These are phyloP conservation scores for Scelioninae gen. 1 DNA, from an alignment of 2,888 invertebrate species.

Conservation along the genomic window DNA sequence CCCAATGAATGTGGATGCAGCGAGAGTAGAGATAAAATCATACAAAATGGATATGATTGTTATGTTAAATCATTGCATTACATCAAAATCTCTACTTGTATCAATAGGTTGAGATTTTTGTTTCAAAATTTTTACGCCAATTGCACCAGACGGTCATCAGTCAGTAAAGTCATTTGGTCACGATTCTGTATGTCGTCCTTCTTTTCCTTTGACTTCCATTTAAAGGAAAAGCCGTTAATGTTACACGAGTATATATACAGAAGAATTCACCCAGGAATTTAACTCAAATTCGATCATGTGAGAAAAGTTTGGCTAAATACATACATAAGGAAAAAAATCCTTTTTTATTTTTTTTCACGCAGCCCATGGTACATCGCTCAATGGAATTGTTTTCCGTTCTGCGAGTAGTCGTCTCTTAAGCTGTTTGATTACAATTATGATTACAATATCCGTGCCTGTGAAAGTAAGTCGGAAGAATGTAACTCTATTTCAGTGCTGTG, in stretches of 20 bases:
- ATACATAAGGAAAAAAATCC: not conserved
- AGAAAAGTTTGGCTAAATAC: constrained; percentile 38
- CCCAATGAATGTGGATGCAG: too few relatives aligned
- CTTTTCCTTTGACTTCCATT: constrained; percentile 48
- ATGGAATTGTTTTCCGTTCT: too few relatives aligned
- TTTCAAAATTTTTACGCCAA: constrained; percentile 38
- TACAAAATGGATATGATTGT: too few relatives aligned
- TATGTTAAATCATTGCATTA: too few relatives aligned
- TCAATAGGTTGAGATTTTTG: too few relatives aligned
- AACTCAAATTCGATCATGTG: constrained; percentile 47
- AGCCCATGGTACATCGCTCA: not conserved
- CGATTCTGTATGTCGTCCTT: constrained; percentile 30
- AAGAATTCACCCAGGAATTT: constrained; percentile 35
- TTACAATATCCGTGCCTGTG: not conserved
- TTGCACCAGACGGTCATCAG: constrained; percentile 41
- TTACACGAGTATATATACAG: constrained; percentile 30
- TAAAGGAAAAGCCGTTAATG: constrained; percentile 51
- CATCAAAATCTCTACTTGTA: too few relatives aligned
- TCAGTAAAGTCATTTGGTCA: constrained; percentile 24
- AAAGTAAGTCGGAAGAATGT: not conserved
- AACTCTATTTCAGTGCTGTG: constrained; percentile 27
- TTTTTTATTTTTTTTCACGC: not conserved
- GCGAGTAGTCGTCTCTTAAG: too few relatives aligned
- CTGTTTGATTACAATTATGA: constrained; percentile 4
- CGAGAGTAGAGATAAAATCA: too few relatives aligned